Conservation (phyloP, 2,888 invertebrate species). For the Caenorhabditis sp. region DNA sequence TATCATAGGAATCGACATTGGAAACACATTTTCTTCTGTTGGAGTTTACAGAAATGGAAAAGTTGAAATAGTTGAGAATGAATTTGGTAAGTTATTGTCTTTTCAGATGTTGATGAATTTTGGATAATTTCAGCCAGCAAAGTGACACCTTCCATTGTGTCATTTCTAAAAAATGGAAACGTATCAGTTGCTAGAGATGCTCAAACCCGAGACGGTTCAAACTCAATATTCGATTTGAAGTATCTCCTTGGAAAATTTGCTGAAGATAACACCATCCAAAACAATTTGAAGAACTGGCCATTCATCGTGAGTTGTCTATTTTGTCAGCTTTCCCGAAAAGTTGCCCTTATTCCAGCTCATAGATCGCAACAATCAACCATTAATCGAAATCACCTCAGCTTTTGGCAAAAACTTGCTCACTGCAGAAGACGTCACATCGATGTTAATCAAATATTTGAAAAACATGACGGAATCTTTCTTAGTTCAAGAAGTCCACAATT, state of each 20-base stretch:
- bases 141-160: slow-evolving; percentile 82
- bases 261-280: background rate
- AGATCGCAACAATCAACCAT: slow-evolving; percentile 94
- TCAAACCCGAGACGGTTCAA: slow-evolving; percentile 98
- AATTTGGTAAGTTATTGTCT: background rate
- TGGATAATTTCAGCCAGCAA: slow-evolving; percentile 65
- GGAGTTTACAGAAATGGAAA: slow-evolving; percentile 5
- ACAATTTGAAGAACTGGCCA: slow-evolving; percentile 90
- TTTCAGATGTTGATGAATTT: background rate
- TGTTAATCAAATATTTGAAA: slow-evolving; percentile 87
- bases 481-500: slow-evolving; percentile 88
- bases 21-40: slow-evolving; percentile 5
- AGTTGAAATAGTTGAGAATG: background rate
- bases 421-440: slow-evolving; percentile 98
- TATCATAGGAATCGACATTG: slow-evolving; percentile 5
- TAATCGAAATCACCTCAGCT: slow-evolving; percentile 91
- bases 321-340: too few relatives aligned
- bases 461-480: slow-evolving; percentile 81
- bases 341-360: slow-evolving; percentile 86
- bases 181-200: slow-evolving; percentile 93
- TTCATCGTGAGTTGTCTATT: slow-evolving; percentile 92
- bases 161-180: slow-evolving; percentile 79
- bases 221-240: slow-evolving; percentile 98
- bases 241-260: slow-evolving; percentile 93
- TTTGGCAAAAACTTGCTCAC: slow-evolving; percentile 92